These are phyloP conservation scores for Dusona sp. DNA, from an alignment of 2,888 invertebrate species.

Conservation along the genomic window DNA sequence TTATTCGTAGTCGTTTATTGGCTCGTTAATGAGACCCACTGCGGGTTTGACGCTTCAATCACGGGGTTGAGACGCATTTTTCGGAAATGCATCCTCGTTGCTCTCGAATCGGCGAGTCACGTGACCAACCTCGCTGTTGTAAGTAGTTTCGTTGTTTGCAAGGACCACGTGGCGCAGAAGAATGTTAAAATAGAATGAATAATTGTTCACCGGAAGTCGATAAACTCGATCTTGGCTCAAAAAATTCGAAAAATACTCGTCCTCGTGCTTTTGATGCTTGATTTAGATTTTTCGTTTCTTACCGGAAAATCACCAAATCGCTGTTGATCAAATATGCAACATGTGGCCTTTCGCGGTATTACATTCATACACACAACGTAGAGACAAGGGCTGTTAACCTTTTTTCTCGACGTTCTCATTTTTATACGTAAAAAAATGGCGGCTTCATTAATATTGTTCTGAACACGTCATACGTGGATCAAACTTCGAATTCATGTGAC, in stretches of 20 bases:
- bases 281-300: no score
- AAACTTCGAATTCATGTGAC: no score
- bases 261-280: background rate
- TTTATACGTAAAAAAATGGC: no score
- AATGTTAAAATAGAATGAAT: background rate
- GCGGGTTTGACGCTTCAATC: constrained; percentile 34
- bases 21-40: background rate
- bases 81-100: constrained; percentile 64
- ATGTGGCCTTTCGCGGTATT: no score
- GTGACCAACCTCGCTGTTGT: constrained; percentile 64
- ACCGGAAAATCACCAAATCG: no score
- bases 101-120: constrained; percentile 58
- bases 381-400: no score
- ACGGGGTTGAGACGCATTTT: constrained; percentile 64
- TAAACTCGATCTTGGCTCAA: background rate
- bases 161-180: background rate
- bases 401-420: background rate
- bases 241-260: background rate
- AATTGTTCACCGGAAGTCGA: background rate
- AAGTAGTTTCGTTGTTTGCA: constrained; percentile 47
- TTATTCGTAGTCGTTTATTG: constrained; percentile 26
- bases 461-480: no score
- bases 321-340: no score
- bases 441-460: no score
- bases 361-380: no score